phyloP scores from a whole-genome alignment of 2,888 invertebrate genomes.

The Gastracanthus pulcherrimus region DNA sequence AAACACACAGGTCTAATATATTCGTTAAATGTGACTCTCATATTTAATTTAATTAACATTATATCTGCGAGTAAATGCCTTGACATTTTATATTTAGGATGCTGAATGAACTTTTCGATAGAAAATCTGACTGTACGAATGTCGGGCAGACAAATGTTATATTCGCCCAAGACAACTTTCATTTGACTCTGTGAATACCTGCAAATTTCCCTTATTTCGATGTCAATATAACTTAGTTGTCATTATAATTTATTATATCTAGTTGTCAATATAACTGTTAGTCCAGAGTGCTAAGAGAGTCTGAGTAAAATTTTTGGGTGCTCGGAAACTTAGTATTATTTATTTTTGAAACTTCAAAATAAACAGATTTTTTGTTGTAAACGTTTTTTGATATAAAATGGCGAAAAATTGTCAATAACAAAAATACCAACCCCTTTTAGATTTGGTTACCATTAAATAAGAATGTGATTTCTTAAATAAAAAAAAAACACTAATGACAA shows the following conservation, averaged over 20 bases:
- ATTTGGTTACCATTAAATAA: too few species aligned
- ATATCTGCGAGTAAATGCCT: conserved; percentile 60
- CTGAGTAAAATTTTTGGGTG: too few species aligned
- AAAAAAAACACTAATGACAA: too few species aligned
- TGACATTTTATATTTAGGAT: conserved; percentile 46
- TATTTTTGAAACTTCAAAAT: too few species aligned
- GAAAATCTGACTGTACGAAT: background rate
- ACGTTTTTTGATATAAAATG: too few species aligned
- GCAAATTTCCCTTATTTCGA: conserved; percentile 28
- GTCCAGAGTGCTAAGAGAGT: too few species aligned
- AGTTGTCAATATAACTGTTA: too few species aligned
- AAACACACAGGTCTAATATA: conserved; percentile 64
- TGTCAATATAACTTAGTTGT: background rate
- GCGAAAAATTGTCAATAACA: too few species aligned
- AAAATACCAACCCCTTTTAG: too few species aligned
- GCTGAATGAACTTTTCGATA: conserved; percentile 6
- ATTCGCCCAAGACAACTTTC: conserved; percentile 62
- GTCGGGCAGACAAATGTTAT: conserved; percentile 56
- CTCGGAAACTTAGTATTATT: too few species aligned
- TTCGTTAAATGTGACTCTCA: conserved; percentile 62
- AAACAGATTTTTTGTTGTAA: too few species aligned
- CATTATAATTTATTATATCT: background rate
- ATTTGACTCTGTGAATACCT: conserved; percentile 67
- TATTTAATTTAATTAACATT: conserved; percentile 63
- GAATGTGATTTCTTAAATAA: too few species aligned